A percentile compares a stretch with the other conserved stretches of the same genome.
These are phyloP conservation scores for Rhynchonycteris naso DNA, from an alignment of 2,797 vertebrate genomes.

Conservation along the genomic window DNA sequence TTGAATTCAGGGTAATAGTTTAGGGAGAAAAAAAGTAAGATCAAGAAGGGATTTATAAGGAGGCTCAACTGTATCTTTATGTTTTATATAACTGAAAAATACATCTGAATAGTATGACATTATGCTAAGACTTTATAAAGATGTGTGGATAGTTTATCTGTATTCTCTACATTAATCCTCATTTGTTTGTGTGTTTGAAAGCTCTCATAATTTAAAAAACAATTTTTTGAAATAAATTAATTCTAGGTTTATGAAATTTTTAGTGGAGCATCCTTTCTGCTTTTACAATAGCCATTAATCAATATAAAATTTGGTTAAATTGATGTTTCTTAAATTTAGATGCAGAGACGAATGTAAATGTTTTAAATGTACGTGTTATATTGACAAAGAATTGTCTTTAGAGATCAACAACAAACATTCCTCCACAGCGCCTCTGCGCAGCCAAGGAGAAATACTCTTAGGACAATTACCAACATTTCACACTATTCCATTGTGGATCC, in stretches of 20 bases:
- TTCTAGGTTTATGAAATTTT: not conserved
- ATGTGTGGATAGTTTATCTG: too few relatives aligned
- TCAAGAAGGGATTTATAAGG: not conserved
- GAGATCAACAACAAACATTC: not conserved
- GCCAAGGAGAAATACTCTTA: not conserved
- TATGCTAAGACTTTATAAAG: not conserved
- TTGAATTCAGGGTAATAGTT: not conserved
- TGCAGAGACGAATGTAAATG: not conserved
- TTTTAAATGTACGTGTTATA: not conserved
- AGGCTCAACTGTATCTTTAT: not conserved
- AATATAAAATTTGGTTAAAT: not conserved
- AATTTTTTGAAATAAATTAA: not conserved
- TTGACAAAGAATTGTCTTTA: not conserved
- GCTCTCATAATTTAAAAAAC: not conserved
- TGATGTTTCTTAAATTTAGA: not conserved
- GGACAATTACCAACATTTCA: not conserved
- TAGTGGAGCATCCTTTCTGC: not conserved
- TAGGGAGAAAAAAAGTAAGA: not conserved
- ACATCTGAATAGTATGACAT: not conserved
- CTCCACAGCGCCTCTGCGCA: not conserved
- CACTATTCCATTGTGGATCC: not conserved
- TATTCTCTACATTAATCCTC: not conserved
- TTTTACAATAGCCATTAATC: not conserved
- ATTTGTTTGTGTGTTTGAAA: not conserved
- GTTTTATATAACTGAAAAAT: constrained; percentile 16